Evolutionary conservation across 2,888 invertebrate genomes (phyloP).

Genomic region (Lithophane semibrunnea): DNA sequence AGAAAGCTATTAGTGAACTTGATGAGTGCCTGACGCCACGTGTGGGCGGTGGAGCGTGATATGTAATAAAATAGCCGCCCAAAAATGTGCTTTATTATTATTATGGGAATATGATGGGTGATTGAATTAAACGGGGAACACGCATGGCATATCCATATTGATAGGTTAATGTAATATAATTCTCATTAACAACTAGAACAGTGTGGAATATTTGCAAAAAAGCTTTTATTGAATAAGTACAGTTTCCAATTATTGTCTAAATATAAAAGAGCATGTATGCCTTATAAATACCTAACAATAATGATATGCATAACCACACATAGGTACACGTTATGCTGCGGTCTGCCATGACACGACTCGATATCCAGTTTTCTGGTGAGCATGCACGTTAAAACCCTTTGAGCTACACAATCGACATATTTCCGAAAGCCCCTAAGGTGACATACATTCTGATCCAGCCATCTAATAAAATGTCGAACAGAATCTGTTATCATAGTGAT

Average conservation of each 20-base stretch:
- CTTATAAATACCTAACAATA: not conserved
- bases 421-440: not conserved
- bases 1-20: slow-evolving; percentile 59
- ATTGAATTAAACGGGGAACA: slow-evolving; percentile 38
- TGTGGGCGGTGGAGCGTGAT: slow-evolving; percentile 44
- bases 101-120: slow-evolving; percentile 20
- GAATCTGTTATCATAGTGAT: slow-evolving; percentile 14
- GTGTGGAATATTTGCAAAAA: not conserved
- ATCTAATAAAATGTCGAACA: slow-evolving; percentile 5
- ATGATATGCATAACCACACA: not conserved
- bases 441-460: not conserved
- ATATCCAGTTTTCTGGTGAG: slow-evolving; percentile 5
- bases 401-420: not conserved
- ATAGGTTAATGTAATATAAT: slow-evolving; percentile 25
- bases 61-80: slow-evolving; percentile 41
- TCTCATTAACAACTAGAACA: not conserved
- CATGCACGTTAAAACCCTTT: slow-evolving; percentile 19
- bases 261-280: not conserved
- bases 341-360: not conserved
- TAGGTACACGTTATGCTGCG: not conserved
- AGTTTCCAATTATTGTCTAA: not conserved
- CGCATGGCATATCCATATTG: slow-evolving; percentile 17
- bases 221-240: not conserved
- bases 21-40: slow-evolving; percentile 42
- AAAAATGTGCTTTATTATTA: slow-evolving; percentile 48